Conservation (phyloP, 2,113 vertebrate genomes). For the Chionodraco myersi region DNA sequence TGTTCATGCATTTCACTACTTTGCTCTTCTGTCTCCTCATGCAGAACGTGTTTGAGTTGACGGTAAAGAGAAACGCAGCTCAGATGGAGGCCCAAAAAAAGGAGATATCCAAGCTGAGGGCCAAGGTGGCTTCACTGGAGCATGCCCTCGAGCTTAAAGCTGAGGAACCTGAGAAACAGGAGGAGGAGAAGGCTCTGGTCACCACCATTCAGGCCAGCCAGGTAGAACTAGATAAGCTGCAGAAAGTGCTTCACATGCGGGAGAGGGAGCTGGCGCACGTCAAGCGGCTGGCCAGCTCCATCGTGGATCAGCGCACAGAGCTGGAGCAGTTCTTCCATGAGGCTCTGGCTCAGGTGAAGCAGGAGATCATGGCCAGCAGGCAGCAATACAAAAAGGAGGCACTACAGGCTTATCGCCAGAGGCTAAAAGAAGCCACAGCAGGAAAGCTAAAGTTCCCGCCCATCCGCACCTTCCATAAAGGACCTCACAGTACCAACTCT, state of each 20-base stretch:
- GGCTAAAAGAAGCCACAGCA: constrained; percentile 81
- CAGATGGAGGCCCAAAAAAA: constrained; percentile 81
- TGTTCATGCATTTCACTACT: background rate
- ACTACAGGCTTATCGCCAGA: constrained; percentile 82
- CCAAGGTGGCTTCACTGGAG: constrained; percentile 82
- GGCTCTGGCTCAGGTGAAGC: constrained; percentile 86
- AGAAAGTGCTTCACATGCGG: constrained; percentile 83
- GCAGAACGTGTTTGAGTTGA: constrained; percentile 84
- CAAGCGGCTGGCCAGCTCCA: constrained; percentile 83
- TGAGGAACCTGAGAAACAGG: constrained; percentile 72
- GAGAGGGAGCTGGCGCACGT: constrained; percentile 86
- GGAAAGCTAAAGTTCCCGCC: constrained; percentile 85
- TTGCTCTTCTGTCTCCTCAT: constrained; percentile 31
- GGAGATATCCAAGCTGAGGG: constrained; percentile 78
- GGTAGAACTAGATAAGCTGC: constrained; percentile 85
- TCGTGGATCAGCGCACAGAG: constrained; percentile 87
- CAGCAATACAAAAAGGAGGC: constrained; percentile 84
- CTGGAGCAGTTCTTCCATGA: constrained; percentile 89
- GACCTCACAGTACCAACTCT: constrained; percentile 86
- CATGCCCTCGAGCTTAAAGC: constrained; percentile 65
- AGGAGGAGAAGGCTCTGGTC: constrained; percentile 58
- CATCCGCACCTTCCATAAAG: constrained; percentile 87
- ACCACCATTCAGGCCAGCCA: constrained; percentile 72
- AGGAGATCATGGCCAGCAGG: constrained; percentile 84
- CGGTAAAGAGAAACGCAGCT: constrained; percentile 82